phyloP scores from a whole-genome alignment of 1,140 invertebrate genomes.

The Drosophila quadrilineata region DNA sequence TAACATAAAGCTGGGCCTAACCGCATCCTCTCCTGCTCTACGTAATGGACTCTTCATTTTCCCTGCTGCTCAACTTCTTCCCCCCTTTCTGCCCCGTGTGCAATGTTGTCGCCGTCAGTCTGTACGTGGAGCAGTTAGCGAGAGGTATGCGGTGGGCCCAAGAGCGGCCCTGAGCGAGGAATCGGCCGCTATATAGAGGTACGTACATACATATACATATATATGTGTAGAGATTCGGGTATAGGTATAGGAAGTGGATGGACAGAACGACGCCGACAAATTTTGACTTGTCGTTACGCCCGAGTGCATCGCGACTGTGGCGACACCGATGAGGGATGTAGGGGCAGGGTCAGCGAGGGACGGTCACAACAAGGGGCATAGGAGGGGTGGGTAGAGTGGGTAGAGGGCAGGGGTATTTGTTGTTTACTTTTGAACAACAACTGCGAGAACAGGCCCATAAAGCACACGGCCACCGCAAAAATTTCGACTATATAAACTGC shows the following conservation, averaged over 20 bases:
- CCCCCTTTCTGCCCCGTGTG: not conserved
- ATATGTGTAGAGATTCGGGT: conserved; percentile 26
- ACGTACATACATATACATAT: too few species aligned
- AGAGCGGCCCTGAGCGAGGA: not conserved
- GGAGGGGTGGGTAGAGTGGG: too few species aligned
- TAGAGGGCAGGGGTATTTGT: conserved; percentile 6
- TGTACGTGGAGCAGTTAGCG: not conserved
- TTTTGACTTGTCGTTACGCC: conserved; percentile 68
- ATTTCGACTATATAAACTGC: conserved; percentile 13
- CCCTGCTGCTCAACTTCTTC: not conserved
- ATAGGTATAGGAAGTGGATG: conserved; percentile 22
- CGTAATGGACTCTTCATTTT: too few species aligned
- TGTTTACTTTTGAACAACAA: conserved; percentile 48
- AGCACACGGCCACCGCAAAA: conserved; percentile 62
- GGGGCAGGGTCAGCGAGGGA: not conserved
- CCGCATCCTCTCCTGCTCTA: conserved; percentile 13
- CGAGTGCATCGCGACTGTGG: conserved; percentile 37
- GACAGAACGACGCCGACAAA: conserved; percentile 46
- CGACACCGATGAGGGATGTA: not conserved
- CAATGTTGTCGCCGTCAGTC: conserved; percentile 15
- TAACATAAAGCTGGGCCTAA: not conserved
- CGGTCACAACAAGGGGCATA: too few species aligned
- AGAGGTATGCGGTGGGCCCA: not conserved
- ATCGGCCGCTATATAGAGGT: too few species aligned
- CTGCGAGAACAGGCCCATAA: conserved; percentile 32